A percentile compares a stretch with the other conserved stretches of the same genome.
Conservation (phyloP, 1,140 invertebrate genomes). For the Mylabris phalerata region DNA sequence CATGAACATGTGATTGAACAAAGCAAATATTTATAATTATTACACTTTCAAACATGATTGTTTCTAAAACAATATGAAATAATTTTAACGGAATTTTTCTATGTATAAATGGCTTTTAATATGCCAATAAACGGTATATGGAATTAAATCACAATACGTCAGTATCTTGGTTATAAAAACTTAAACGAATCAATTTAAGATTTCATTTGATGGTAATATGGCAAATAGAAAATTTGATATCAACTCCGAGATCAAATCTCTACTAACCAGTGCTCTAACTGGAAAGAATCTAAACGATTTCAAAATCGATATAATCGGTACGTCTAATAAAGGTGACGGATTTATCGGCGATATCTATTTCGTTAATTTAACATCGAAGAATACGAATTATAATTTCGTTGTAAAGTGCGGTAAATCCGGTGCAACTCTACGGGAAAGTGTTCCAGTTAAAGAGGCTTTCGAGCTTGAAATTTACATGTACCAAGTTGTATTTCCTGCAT, state of each 20-base stretch:
- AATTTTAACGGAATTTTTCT: too few relatives aligned
- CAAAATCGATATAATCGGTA: neutral
- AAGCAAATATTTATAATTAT: too few relatives aligned
- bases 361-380: neutral
- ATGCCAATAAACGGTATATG: too few relatives aligned
- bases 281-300: neutral
- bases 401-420: conserved; percentile 1
- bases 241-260: neutral
- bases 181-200: too few relatives aligned
- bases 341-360: conserved; percentile 9
- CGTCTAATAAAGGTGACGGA: conserved; percentile 6
- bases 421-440: conserved; percentile 1
- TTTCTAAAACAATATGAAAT: too few relatives aligned
- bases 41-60: too few relatives aligned
- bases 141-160: too few relatives aligned
- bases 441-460: conserved; percentile 1
- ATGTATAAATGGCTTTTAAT: too few relatives aligned
- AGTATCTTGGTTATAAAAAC: too few relatives aligned
- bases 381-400: neutral
- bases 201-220: too few relatives aligned
- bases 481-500: conserved; percentile 20
- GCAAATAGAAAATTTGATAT: too few relatives aligned
- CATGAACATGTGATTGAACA: too few relatives aligned
- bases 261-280: neutral
- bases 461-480: conserved; percentile 24